Percentiles rank a stretch among this genome's conserved stretches.
These are phyloP conservation scores for Echiichthys vipera DNA, from an alignment of 2,797 vertebrate genomes.

Conservation along the genomic window DNA sequence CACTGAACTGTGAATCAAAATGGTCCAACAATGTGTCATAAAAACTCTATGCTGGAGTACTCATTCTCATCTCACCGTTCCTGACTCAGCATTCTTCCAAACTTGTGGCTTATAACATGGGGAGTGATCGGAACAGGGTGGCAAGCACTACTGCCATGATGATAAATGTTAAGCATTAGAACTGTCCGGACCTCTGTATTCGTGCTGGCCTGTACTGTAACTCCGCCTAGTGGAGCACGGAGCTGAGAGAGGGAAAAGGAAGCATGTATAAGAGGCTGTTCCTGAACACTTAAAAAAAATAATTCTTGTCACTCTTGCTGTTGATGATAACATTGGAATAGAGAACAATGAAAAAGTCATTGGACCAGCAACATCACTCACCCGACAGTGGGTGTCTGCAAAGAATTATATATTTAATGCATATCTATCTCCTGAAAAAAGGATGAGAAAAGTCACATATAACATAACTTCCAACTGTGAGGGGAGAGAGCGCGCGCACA, in stretches of 20 bases:
- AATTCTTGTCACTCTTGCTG: conserved; percentile 11
- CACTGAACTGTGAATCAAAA: conserved; percentile 21
- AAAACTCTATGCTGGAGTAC: conserved; percentile 46
- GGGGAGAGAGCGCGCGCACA: too few relatives aligned
- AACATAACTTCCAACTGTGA: conserved; percentile 4
- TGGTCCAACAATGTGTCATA: conserved; percentile 36
- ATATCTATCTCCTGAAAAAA: conserved; percentile 4
- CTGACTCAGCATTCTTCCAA: conserved; percentile 69
- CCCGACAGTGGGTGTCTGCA: conserved; percentile 7
- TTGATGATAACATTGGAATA: conserved; percentile 36
- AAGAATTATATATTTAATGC: conserved; percentile 30
- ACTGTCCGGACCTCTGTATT: conserved; percentile 48
- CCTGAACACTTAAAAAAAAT: too few relatives aligned
- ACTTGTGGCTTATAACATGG: conserved; percentile 54
- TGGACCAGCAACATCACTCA: conserved; percentile 1
- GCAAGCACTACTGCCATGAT: conserved; percentile 61
- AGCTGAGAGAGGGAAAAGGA: conserved; percentile 37
- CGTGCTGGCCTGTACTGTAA: conserved; percentile 42
- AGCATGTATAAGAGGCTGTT: conserved; percentile 47
- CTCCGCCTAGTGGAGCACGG: conserved; percentile 59
- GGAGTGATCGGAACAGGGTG: conserved; percentile 44
- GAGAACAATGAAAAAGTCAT: conserved; percentile 19
- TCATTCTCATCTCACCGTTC: conserved; percentile 52
- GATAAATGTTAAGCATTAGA: conserved; percentile 75
- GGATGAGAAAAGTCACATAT: neutral